phyloP scores from a whole-genome alignment of 2,888 invertebrate genomes.

The Chaetogeoica ovagalla region DNA sequence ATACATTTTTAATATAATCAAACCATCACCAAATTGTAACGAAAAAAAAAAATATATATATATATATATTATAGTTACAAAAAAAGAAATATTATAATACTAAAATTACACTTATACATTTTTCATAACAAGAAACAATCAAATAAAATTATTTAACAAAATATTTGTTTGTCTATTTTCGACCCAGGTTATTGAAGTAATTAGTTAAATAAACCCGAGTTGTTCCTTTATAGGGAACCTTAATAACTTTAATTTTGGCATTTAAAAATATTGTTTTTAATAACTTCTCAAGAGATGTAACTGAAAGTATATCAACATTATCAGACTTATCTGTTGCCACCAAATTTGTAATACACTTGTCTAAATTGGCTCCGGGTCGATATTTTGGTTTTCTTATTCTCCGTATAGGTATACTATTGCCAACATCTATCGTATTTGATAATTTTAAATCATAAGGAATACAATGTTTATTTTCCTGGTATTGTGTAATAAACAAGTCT shows the following conservation, averaged over 20 bases:
- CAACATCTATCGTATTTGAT: slow-evolving; percentile 51
- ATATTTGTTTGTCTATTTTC: background rate
- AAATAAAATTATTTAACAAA: background rate
- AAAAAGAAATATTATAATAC: slow-evolving; percentile 17
- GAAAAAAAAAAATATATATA: too few relatives aligned
- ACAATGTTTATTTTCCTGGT: slow-evolving; percentile 58
- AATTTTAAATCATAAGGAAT: slow-evolving; percentile 25
- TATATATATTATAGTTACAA: background rate
- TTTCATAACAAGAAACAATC: background rate
- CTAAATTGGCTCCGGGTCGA: slow-evolving; percentile 55
- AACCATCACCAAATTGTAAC: too few relatives aligned
- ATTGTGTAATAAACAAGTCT: slow-evolving; percentile 80
- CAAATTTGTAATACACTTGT: slow-evolving; percentile 58
- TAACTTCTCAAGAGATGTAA: slow-evolving; percentile 75
- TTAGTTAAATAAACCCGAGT: slow-evolving; percentile 80
- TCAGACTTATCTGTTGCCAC: slow-evolving; percentile 61
- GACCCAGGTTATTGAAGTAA: slow-evolving; percentile 31
- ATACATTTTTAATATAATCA: too few relatives aligned
- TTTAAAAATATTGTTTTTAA: slow-evolving; percentile 72
- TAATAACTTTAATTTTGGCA: slow-evolving; percentile 76
- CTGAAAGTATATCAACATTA: slow-evolving; percentile 72
- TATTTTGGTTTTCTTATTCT: slow-evolving; percentile 54
- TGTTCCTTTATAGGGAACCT: slow-evolving; percentile 80
- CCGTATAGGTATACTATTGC: slow-evolving; percentile 57
- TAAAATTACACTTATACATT: slow-evolving; percentile 3